Evolutionary conservation across 1,140 invertebrate genomes (phyloP).

Genomic region (Monochamus saltuarius): DNA sequence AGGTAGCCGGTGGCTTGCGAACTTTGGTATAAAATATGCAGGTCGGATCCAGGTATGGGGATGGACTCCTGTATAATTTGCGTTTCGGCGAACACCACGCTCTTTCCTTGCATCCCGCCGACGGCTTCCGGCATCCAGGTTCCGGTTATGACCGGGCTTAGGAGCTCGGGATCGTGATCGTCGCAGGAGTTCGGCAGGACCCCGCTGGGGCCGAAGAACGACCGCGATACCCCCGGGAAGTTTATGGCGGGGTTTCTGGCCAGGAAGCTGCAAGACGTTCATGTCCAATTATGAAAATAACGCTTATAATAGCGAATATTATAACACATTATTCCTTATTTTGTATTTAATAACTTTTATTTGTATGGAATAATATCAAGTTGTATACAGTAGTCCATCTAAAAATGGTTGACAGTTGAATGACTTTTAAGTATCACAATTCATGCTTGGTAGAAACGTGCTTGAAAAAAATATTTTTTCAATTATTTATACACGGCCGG

Average conservation of each 20-base stretch:
- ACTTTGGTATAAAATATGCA: constrained; percentile 91
- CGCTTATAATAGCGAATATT: neutral
- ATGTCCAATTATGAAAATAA: neutral
- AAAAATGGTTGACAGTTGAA: too few species aligned
- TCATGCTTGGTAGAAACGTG: too few species aligned
- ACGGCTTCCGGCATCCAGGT: constrained; percentile 85
- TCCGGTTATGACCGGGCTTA: constrained; percentile 78
- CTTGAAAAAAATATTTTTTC: too few species aligned
- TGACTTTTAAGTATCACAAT: too few species aligned
- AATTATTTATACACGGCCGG: too few species aligned
- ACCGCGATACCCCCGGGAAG: constrained; percentile 63
- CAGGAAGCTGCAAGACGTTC: constrained; percentile 29
- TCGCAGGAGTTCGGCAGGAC: constrained; percentile 66
- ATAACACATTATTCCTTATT: neutral
- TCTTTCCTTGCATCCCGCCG: constrained; percentile 76
- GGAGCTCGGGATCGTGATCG: constrained; percentile 80
- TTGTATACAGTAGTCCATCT: too few species aligned
- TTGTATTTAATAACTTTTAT: too few species aligned
- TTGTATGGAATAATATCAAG: too few species aligned
- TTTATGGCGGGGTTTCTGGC: constrained; percentile 55
- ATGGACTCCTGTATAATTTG: constrained; percentile 95
- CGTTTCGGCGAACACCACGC: constrained; percentile 83
- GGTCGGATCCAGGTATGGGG: constrained; percentile 85
- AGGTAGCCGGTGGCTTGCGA: constrained; percentile 89
- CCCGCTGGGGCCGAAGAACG: constrained; percentile 57